A percentile compares a stretch with the other conserved stretches of the same genome.
phyloP scores from a whole-genome alignment of 2,888 invertebrate species.

The Miltochrista miniata region DNA sequence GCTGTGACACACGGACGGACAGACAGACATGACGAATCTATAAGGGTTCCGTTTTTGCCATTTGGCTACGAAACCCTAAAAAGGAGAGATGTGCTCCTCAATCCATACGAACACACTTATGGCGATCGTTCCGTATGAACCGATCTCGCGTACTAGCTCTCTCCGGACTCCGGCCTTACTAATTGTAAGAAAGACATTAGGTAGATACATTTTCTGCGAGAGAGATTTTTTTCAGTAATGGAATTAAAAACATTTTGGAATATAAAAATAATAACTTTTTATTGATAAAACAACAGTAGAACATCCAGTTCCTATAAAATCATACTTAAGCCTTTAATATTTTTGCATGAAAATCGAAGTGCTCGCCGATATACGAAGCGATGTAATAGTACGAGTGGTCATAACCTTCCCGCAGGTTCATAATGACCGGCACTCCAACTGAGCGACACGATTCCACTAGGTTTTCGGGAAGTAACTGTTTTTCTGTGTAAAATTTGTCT shows the following conservation, averaged over 20 bases:
- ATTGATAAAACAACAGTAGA: background rate
- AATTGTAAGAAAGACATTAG: too few relatives aligned
- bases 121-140: too few relatives aligned
- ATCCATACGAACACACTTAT: too few relatives aligned
- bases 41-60: too few relatives aligned
- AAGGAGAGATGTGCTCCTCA: too few relatives aligned
- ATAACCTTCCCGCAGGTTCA: slow-evolving; percentile 92
- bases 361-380: slow-evolving; percentile 95
- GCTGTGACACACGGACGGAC: too few relatives aligned
- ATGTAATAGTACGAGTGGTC: slow-evolving; percentile 98
- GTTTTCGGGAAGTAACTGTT: slow-evolving; percentile 93
- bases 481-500: slow-evolving; percentile 90
- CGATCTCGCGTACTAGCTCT: too few relatives aligned
- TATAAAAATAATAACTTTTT: background rate
- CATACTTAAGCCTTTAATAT: slow-evolving; percentile 82
- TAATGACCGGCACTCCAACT: slow-evolving; percentile 86
- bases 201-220: too few relatives aligned
- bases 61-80: too few relatives aligned
- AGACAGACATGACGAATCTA: too few relatives aligned
- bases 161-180: too few relatives aligned
- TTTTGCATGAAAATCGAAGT: slow-evolving; percentile 94
- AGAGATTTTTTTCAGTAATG: background rate
- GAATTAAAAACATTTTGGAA: background rate
- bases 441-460: slow-evolving; percentile 89
- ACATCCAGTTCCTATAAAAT: background rate